A percentile compares a stretch with the other conserved stretches of the same genome.
Conservation (phyloP, 2,113 vertebrate genomes). For the Geococcyx californianus region DNA sequence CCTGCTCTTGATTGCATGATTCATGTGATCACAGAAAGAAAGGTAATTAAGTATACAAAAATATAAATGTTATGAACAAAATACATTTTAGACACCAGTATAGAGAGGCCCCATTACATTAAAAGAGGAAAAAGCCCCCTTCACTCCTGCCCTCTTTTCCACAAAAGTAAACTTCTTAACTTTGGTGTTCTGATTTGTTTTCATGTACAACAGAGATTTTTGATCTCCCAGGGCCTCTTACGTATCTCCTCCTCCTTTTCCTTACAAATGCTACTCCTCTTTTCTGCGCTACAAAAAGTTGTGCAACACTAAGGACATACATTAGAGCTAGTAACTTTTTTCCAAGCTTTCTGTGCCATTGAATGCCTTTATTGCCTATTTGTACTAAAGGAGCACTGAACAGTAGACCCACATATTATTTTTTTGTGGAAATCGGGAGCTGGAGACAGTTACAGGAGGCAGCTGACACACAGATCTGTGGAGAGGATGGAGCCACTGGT, state of each 20-base stretch:
- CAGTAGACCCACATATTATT: neutral
- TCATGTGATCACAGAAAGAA: neutral
- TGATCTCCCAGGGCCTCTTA: neutral
- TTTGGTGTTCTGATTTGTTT: neutral
- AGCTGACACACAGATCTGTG: neutral
- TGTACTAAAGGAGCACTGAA: neutral
- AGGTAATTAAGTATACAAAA: neutral
- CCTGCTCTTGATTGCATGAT: neutral
- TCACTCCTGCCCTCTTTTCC: neutral
- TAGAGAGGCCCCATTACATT: neutral
- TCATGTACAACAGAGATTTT: neutral
- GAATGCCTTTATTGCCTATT: neutral
- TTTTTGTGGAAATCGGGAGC: neutral
- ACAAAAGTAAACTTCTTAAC: neutral
- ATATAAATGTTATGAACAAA: neutral
- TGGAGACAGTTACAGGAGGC: neutral
- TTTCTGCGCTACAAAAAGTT: neutral
- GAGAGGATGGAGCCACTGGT: neutral
- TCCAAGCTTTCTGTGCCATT: neutral
- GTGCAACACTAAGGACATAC: neutral
- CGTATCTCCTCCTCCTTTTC: neutral
- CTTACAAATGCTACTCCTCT: neutral
- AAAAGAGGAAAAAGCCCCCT: neutral
- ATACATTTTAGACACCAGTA: neutral
- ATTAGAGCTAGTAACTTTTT: neutral